Evolutionary conservation across 2,113 vertebrate genomes (phyloP), one percentile per base, ranked within the genome.

Genomic region (Arenaria interpres): DNA sequence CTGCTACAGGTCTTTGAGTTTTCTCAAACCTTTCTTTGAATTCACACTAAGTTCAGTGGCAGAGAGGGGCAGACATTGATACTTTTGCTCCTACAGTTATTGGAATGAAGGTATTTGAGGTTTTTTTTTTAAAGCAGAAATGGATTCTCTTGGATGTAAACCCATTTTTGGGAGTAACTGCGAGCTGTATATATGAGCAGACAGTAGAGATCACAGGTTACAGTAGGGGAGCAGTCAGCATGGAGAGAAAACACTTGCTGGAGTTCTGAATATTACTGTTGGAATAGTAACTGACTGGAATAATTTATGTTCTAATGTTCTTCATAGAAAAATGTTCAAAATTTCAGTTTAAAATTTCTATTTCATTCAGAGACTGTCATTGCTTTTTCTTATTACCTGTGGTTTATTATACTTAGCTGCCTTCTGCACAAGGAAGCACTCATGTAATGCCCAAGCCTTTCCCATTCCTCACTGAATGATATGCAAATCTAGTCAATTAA

Each of bases 401-500:
- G 18, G 48, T 71, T 93, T 80, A 32, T 88, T 95, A 90, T 72
- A 68, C 88, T 93, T 95, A 21, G 33, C 78, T 85, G 82, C 91
- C 79, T 95, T 91, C 89, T 28, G 62, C 83, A 90, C 78, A 72
- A 80, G 93, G 85, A 93, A 89, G 73, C 13, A 50, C 57, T 60
- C 83, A 66, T 91, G 91, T 88, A 90, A 95, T 95, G 95, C 97
- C 97, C 95, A 71, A 97, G 94, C 97, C 97, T 95, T 98, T 97
- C 92, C 93, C 92, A 88, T 95, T 96, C 91, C 96, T 96, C 96
- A 90, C 97, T 93, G 98, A 99, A 98, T 98, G 97, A 96, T 98
- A 98, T 98, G 98, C 98, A 99, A 99, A 99, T 98, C 91, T 94
- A 98, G 98, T 98, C 98, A 99, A 98, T 99, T 99, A 98, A 98